Percentiles rank a stretch among this genome's conserved stretches.
Evolutionary conservation across 2,888 invertebrate genomes (phyloP).

Genomic region (Phaonia tiefii): DNA sequence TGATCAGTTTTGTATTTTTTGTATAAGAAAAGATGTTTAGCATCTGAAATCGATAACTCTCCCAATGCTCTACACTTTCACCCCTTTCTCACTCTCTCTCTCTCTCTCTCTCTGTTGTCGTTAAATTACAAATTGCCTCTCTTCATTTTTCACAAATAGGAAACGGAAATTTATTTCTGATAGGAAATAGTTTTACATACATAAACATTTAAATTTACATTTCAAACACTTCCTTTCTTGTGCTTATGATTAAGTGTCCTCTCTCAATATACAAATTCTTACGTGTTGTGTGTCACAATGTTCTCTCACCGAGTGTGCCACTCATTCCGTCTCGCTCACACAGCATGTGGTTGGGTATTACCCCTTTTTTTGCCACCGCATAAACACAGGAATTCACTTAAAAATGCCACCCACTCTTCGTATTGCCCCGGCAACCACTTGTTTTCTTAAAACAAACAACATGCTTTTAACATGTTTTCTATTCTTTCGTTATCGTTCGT

Average conservation of each 20-base stretch:
- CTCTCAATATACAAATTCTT: too few species aligned
- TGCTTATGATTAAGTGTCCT: too few species aligned
- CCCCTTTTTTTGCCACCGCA: conserved; percentile 38
- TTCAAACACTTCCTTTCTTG: too few species aligned
- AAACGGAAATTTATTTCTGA: conserved; percentile 2
- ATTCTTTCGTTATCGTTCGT: conserved; percentile 43
- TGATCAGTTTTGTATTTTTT: too few species aligned
- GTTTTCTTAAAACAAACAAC: conserved; percentile 78
- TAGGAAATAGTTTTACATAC: not conserved
- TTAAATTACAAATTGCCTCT: too few species aligned
- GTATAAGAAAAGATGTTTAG: too few species aligned
- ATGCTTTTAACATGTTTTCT: conserved; percentile 56
- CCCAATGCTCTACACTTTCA: too few species aligned
- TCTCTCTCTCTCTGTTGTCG: not conserved
- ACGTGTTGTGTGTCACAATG: not conserved
- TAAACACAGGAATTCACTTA: conserved; percentile 56
- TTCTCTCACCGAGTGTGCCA: not conserved
- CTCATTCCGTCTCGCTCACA: not conserved
- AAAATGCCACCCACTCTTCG: conserved; percentile 56
- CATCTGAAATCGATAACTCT: too few species aligned
- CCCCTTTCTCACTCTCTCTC: not conserved
- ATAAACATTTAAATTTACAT: not conserved
- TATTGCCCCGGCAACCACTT: conserved; percentile 78
- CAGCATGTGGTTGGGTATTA: not conserved
- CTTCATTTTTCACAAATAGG: not conserved